Percentiles rank a stretch among this genome's conserved stretches.
phyloP scores from a whole-genome alignment of 2,888 invertebrate species.

The Mythimna pallens region DNA sequence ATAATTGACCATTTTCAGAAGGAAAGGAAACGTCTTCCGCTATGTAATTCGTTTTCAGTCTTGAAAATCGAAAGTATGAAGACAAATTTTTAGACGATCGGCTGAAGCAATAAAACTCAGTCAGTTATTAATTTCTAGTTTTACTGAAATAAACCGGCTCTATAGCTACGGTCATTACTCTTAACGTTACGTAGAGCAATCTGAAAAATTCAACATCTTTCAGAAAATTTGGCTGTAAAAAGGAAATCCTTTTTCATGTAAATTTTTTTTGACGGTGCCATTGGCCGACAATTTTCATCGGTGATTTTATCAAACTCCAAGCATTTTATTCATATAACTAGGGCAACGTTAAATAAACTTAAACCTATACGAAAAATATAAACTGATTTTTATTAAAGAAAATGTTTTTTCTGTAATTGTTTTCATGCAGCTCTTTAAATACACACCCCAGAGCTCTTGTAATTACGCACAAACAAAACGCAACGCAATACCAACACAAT shows the following conservation, averaged over 20 bases:
- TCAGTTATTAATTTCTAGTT: background rate
- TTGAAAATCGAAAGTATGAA: background rate
- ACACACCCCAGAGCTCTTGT: background rate
- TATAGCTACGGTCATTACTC: background rate
- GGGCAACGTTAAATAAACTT: background rate
- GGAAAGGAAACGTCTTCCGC: background rate
- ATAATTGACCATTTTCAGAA: slow-evolving; percentile 35
- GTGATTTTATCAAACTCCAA: slow-evolving; percentile 11
- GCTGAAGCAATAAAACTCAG: slow-evolving; percentile 1
- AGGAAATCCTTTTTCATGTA: background rate
- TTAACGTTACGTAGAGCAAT: background rate
- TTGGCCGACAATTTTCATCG: background rate
- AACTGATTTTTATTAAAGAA: background rate
- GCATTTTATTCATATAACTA: background rate
- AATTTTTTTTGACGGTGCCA: background rate
- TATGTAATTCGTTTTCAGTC: background rate
- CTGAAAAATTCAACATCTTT: background rate
- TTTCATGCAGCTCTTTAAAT: background rate
- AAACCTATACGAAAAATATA: background rate
- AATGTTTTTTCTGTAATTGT: background rate
- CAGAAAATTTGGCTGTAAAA: background rate
- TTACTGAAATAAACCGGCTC: background rate
- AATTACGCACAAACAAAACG: no score
- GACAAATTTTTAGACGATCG: background rate
- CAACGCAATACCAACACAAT: no score